Evolutionary conservation across 1,140 invertebrate genomes (phyloP), one percentile per base, ranked within the genome.

Genomic region (Sinonovacula constricta): DNA sequence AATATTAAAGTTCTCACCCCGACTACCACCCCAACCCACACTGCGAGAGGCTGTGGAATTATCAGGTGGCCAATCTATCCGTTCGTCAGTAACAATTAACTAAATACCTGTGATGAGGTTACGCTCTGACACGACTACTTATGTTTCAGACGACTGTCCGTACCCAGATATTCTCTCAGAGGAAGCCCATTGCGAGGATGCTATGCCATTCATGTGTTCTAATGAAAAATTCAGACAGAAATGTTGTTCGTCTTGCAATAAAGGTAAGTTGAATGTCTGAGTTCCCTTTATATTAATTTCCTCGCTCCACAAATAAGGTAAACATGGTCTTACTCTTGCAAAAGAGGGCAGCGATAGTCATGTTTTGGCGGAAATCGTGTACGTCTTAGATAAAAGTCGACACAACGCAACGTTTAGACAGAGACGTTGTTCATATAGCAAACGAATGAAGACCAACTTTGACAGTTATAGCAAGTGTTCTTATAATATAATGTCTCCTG

Each of bases 201-300:
- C 75, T 12, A 69, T 45, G 28, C 66, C 75, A 12, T 69, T 68
- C n/a, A 69, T 70, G 65, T 78, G 75, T 34, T 60, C 59, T 53
- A 68, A 78, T 53, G 66, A 69, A n/a, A 69, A 69, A 30, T 78
- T 78, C 24, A 51, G 66, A 63, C 54, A 78, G 53, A 78, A 78
- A 34, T 78, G 75, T 22, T 78, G 75, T 18, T 24, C 31, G 18
- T 78, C 75, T 0, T 78, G 75, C 34, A 78, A 39, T 33, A 69
- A 78, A 78, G 14, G 75, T 78, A 30, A 31, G 66, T 78, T 31
- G 18, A 45, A 45, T 45, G 18, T 45, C 7, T 45, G 7, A 45
- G 18, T 45, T 18, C 39, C 39, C 18, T 45, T 45, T 45, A n/a
- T n/a, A n/a, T n/a, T n/a, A n/a, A n/a, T n/a, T n/a, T n/a, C n/a